These are phyloP conservation scores for Buteo buteo DNA, from an alignment of 2,113 vertebrate genomes.

Conservation along the genomic window DNA sequence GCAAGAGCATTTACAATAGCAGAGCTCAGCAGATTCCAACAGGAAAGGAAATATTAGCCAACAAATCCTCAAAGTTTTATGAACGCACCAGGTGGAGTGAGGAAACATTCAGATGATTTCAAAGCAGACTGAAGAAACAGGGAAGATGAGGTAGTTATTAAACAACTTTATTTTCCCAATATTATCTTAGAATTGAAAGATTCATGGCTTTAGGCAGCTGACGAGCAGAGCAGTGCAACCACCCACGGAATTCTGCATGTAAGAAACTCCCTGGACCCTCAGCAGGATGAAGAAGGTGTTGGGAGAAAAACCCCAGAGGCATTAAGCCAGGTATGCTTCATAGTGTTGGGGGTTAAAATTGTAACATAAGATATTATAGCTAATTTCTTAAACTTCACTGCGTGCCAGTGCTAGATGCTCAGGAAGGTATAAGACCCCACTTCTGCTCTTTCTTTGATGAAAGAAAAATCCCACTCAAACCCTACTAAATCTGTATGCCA, in stretches of 20 bases:
- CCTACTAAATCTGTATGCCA: not conserved
- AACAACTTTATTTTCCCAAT: not conserved
- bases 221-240: not conserved
- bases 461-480: not conserved
- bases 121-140: not conserved
- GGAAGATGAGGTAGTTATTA: not conserved
- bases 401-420: not conserved
- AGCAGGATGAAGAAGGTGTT: not conserved
- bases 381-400: not conserved
- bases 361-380: not conserved
- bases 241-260: not conserved
- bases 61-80: not conserved
- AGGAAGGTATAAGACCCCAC: not conserved
- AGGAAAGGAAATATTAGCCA: not conserved
- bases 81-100: not conserved
- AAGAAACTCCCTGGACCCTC: not conserved
- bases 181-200: not conserved
- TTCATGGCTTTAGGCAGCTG: not conserved
- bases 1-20: not conserved
- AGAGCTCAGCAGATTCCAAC: not conserved
- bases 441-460: not conserved
- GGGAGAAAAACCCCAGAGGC: not conserved
- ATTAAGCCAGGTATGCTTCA: not conserved
- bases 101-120: not conserved
- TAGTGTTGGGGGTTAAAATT: not conserved